A percentile compares a stretch with the other conserved stretches of the same genome.
Conservation (phyloP, 1,140 invertebrate species). For the Schlechtendalia chinensis region DNA sequence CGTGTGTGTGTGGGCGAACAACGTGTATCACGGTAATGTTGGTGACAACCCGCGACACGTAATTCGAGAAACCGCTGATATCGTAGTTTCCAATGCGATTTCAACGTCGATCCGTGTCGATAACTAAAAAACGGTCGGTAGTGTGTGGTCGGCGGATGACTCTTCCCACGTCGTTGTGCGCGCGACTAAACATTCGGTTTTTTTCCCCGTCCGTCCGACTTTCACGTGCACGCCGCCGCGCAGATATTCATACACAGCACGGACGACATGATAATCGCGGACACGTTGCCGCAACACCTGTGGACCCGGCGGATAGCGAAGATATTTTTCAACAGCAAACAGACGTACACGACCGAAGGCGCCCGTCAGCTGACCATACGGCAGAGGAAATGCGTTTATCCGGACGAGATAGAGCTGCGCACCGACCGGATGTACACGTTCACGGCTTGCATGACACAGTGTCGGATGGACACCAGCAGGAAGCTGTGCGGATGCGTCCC, state of each 20-base stretch:
- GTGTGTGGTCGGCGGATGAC: too few species aligned
- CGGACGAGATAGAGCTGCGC: conserved; percentile 63
- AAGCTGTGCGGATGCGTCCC: conserved; percentile 67
- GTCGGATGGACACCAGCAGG: conserved; percentile 64
- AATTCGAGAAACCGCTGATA: too few species aligned
- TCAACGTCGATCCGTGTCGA: too few species aligned
- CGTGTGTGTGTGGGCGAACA: too few species aligned
- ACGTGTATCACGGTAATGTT: too few species aligned
- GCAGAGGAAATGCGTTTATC: conserved; percentile 68
- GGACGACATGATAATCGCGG: conserved; percentile 66
- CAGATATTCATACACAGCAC: conserved; percentile 68
- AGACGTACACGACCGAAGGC: conserved; percentile 71
- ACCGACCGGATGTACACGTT: conserved; percentile 66
- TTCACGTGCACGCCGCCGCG: too few species aligned
- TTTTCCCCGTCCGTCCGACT: too few species aligned
- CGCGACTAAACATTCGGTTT: too few species aligned
- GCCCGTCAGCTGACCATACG: conserved; percentile 65
- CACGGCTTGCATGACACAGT: conserved; percentile 68
- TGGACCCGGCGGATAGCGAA: conserved; percentile 65
- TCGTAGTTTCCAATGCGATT: too few species aligned
- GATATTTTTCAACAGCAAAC: conserved; percentile 67
- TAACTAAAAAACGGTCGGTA: too few species aligned
- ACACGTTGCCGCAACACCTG: conserved; percentile 66
- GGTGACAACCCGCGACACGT: too few species aligned
- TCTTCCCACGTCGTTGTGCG: too few species aligned